These are phyloP conservation scores for Leptothorax acervorum DNA, from an alignment of 2,888 invertebrate genomes.

Conservation along the genomic window DNA sequence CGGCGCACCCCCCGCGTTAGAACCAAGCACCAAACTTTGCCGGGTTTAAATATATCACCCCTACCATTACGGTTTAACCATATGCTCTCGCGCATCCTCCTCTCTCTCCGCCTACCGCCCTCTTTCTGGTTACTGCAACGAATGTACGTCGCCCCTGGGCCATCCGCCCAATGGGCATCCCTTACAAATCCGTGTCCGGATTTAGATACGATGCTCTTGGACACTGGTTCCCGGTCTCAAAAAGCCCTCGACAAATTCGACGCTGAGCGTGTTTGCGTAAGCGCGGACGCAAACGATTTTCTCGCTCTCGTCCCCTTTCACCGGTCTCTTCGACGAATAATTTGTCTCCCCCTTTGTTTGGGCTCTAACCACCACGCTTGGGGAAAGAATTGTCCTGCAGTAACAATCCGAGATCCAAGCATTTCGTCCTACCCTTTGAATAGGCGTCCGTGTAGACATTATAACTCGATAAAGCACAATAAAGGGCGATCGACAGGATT, in stretches of 20 bases:
- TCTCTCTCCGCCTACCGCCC: constrained; percentile 38
- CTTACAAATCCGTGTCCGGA: constrained; percentile 63
- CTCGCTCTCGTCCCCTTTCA: constrained; percentile 9
- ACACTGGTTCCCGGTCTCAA: constrained; percentile 35
- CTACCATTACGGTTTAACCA: constrained; percentile 84
- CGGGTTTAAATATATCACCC: constrained; percentile 84
- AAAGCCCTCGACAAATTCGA: constrained; percentile 65
- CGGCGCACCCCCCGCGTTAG: constrained; percentile 73
- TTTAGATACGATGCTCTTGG: constrained; percentile 63
- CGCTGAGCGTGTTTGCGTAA: constrained; percentile 23
- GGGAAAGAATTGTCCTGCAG: constrained; percentile 1
- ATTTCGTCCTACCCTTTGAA: neutral
- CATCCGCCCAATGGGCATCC: constrained; percentile 61
- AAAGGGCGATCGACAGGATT: neutral
- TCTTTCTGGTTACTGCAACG: constrained; percentile 55
- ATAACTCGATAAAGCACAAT: neutral
- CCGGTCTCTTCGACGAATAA: constrained; percentile 29
- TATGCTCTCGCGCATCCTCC: constrained; percentile 77
- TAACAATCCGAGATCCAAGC: constrained; percentile 8
- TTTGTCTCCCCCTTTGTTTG: constrained; percentile 19
- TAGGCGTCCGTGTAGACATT: neutral
- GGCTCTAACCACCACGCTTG: neutral
- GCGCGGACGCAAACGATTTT: constrained; percentile 21
- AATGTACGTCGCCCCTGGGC: constrained; percentile 57
- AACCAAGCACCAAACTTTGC: constrained; percentile 82